phyloP scores from a whole-genome alignment of 2,888 invertebrate genomes.

The Scaptomyza parva region DNA sequence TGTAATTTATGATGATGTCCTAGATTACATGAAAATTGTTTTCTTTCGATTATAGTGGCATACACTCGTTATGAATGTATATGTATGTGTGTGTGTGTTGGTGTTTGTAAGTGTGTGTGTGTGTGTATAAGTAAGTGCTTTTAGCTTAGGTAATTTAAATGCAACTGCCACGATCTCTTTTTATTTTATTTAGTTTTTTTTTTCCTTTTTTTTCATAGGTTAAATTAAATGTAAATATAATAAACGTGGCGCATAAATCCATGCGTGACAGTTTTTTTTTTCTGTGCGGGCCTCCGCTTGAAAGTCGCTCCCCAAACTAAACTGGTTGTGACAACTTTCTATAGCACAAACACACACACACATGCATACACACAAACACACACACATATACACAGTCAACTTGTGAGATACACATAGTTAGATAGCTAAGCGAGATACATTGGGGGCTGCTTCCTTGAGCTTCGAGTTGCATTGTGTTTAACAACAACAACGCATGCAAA shows the following conservation, averaged over 20 bases:
- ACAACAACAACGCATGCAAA: slow-evolving; percentile 7
- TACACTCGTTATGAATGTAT: slow-evolving; percentile 28
- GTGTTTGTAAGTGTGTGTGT: slow-evolving; percentile 10
- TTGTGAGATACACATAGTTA: slow-evolving; percentile 42
- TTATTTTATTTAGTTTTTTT: neutral
- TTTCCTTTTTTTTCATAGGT: slow-evolving; percentile 50
- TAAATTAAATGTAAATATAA: slow-evolving; percentile 80
- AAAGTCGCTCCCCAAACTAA: slow-evolving; percentile 57
- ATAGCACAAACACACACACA: slow-evolving; percentile 39
- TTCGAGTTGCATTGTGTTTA: slow-evolving; percentile 43
- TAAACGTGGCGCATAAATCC: slow-evolving; percentile 77
- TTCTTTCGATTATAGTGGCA: slow-evolving; percentile 75
- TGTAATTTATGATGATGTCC: slow-evolving; percentile 83
- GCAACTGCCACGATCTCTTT: slow-evolving; percentile 51
- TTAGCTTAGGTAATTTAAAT: slow-evolving; percentile 60
- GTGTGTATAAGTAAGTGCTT: slow-evolving; percentile 29
- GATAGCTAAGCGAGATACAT: slow-evolving; percentile 43
- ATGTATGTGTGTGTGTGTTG: neutral
- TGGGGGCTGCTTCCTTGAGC: slow-evolving; percentile 76
- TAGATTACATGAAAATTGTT: slow-evolving; percentile 83
- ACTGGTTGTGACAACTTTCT: slow-evolving; percentile 81
- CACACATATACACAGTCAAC: slow-evolving; percentile 4
- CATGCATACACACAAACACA: slow-evolving; percentile 2
- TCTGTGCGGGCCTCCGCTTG: slow-evolving; percentile 59
- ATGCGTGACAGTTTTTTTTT: slow-evolving; percentile 75